Percentiles rank a stretch among this genome's conserved stretches.
These are phyloP conservation scores for Gryllus longicercus DNA, from an alignment of 2,888 invertebrate genomes.

Conservation along the genomic window DNA sequence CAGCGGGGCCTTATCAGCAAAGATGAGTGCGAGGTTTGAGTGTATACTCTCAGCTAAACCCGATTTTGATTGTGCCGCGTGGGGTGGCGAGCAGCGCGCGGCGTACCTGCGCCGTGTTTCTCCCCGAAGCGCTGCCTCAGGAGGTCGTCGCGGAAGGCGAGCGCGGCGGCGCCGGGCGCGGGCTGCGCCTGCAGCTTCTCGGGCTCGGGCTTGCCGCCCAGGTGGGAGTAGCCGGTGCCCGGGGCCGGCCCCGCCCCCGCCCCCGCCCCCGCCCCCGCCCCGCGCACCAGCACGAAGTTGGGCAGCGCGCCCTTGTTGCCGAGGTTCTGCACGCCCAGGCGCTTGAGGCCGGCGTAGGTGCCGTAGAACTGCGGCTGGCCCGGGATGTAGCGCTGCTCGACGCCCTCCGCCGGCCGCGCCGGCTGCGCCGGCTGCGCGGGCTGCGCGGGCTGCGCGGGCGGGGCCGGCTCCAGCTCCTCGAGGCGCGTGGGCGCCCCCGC, in stretches of 20 bases:
- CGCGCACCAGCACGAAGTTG: conserved; percentile 59
- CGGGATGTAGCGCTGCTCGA: conserved; percentile 49
- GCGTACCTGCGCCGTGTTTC: not conserved
- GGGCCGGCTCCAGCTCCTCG: conserved; percentile 31
- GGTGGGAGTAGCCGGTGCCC: not conserved
- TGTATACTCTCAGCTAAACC: no score
- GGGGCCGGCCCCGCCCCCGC: not conserved
- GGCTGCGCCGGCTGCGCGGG: no score
- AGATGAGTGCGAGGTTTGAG: no score
- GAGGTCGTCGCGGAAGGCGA: not conserved
- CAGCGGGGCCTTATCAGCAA: no score
- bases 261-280: not conserved
- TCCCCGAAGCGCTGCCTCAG: not conserved
- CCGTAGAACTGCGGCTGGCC: conserved; percentile 50
- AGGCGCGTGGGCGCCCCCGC: conserved; percentile 24
- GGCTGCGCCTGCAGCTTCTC: not conserved
- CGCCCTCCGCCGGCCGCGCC: not conserved
- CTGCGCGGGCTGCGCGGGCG: not conserved
- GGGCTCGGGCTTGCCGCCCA: conserved; percentile 4
- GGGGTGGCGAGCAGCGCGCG: no score
- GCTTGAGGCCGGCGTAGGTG: conserved; percentile 30
- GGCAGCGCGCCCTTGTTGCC: conserved; percentile 39
- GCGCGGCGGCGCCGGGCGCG: not conserved
- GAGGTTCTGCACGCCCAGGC: conserved; percentile 27
- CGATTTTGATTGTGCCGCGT: no score